These are phyloP conservation scores for Ceratitis capitata DNA, from an alignment of 1,140 invertebrate genomes.

Conservation along the genomic window DNA sequence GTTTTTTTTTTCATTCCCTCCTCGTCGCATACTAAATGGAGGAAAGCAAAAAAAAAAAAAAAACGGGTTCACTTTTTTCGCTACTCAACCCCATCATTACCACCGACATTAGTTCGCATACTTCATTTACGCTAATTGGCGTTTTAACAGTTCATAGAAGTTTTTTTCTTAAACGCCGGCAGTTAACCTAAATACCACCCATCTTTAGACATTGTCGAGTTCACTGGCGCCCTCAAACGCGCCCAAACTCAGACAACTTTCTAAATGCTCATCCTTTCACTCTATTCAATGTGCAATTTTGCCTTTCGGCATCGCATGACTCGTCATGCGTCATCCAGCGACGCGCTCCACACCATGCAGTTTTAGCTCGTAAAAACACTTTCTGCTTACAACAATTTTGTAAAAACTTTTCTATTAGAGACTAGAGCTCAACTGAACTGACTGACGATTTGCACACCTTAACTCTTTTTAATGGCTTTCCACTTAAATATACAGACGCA, in stretches of 20 bases:
- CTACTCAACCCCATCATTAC: background rate
- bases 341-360: background rate
- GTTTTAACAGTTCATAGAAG: constrained; percentile 60
- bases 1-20: background rate
- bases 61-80: background rate
- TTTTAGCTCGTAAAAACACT: background rate
- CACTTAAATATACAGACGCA: background rate
- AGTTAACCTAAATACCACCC: constrained; percentile 50
- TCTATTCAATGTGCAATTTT: constrained; percentile 17
- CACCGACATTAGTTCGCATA: constrained; percentile 27
- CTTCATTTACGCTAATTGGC: constrained; percentile 57
- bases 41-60: no score
- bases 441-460: constrained; percentile 24
- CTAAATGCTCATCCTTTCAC: background rate
- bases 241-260: background rate
- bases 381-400: background rate
- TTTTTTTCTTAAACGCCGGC: constrained; percentile 37
- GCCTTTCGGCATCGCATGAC: background rate
- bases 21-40: background rate
- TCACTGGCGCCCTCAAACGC: background rate
- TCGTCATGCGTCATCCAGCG: constrained; percentile 28
- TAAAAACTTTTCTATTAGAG: constrained; percentile 14
- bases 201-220: background rate
- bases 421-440: background rate
- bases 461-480: background rate